Percentiles rank a stretch among this genome's conserved stretches.
phyloP scores from a whole-genome alignment of 2,888 invertebrate species.

The Chymomyza procnemis region DNA sequence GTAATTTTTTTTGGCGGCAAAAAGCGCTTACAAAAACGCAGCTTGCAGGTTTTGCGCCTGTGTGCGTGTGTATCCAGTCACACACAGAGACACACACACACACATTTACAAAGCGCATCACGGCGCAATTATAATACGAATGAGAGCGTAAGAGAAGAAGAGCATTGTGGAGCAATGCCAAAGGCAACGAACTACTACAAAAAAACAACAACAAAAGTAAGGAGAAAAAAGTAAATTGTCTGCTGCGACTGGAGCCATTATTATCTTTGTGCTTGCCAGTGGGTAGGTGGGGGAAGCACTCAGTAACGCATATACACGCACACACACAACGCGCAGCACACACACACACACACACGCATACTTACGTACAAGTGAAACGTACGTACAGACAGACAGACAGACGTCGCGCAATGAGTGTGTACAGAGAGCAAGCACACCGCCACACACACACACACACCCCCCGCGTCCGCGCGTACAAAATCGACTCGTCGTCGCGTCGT shows the following conservation, averaged over 20 bases:
- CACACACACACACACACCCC: conserved; percentile 17
- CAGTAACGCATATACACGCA: conserved; percentile 49
- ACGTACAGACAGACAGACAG: conserved; percentile 1
- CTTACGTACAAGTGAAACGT: conserved; percentile 4
- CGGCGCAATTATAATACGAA: conserved; percentile 55
- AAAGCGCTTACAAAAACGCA: not conserved
- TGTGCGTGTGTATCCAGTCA: not conserved
- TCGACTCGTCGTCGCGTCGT: conserved; percentile 26
- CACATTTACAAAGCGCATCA: conserved; percentile 25
- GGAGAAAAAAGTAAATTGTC: conserved; percentile 30
- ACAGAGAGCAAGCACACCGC: conserved; percentile 37
- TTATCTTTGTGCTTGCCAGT: conserved; percentile 42
- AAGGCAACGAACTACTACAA: conserved; percentile 35
- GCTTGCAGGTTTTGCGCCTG: conserved; percentile 8
- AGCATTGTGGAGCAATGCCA: conserved; percentile 19
- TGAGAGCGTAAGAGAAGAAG: conserved; percentile 66
- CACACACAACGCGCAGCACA: conserved; percentile 15
- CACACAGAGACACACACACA: conserved; percentile 2
- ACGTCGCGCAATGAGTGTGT: conserved; percentile 66
- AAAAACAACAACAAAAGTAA: conserved; percentile 39
- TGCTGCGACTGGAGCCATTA: conserved; percentile 48
- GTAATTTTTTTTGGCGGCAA: conserved; percentile 5
- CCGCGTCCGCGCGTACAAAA: conserved; percentile 33
- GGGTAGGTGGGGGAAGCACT: conserved; percentile 26
- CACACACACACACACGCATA: conserved; percentile 13